Base-by-base conservation (phyloP, 2,888 invertebrate genomes). In the Clunio marinus region DNA sequence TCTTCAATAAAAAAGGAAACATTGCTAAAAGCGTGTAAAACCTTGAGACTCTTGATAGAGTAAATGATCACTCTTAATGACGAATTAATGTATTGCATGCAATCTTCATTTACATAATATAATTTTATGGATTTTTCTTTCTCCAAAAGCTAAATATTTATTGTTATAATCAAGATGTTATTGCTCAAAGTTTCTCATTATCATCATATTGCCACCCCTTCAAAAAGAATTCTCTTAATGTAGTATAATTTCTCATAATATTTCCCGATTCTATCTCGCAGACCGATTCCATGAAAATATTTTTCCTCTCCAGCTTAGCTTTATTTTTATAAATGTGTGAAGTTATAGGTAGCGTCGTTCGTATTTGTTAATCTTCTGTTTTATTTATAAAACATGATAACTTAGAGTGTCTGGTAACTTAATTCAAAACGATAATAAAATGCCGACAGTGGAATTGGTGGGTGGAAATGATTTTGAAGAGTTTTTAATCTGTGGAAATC, bases 31-130 rank as follows among this genome's bases (percentile, higher is more conserved):
- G 22, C 17, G 51, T 20, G 13, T n/a, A 17, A 22, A 51, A 51
- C 51, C 51, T 51, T 51, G 51, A 22, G n/a, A 22, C 22, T 20
- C 51, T 22, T 51, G 8, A 51, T 51, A 17, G n/a, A n/a, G 27
- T 27, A 25, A 57, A 15, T 27, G n/a, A 57, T 59, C 8, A 35
- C 17, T 28, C 2, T 15, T 35, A 59, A 59, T 20, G 59, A 59
- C 35, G 32, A 59, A 59, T 59, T 32, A 59, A 59, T 59, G 59
- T 28, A 59, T 59, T 59, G 59, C 59, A 59, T 59, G 59, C 35
- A 59, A 59, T 32, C 32, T 59, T 59, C 59, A 59, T 59, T 59
- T 59, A 59, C 59, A 59, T 59, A 59, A 59, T 59, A 32, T 59
- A 59, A 59, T 59, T 59, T 59, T 59, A 59, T 59, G 59, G 59